Conservation (phyloP, 2,797 vertebrate genomes). For the Mareca strepera region DNA sequence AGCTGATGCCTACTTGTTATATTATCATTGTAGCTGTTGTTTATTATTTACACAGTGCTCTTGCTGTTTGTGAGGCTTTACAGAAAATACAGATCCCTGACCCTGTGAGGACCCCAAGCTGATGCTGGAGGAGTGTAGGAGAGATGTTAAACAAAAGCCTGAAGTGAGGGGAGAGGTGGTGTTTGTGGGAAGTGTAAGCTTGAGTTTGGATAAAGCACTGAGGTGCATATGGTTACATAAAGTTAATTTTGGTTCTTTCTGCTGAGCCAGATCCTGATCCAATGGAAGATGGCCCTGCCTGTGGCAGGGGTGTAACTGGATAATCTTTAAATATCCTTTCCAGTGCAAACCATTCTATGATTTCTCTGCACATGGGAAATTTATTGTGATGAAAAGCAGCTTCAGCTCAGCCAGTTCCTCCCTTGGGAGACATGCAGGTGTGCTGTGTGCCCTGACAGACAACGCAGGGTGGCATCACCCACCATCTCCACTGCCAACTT, state of each 20-base stretch:
- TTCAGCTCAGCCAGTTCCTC: background rate
- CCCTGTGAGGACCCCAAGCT: background rate
- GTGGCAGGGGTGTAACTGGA: background rate
- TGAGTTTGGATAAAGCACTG: background rate
- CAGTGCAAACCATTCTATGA: background rate
- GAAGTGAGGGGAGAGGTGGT: background rate
- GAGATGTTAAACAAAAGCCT: background rate
- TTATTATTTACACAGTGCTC: background rate
- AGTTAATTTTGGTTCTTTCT: background rate
- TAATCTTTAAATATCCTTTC: background rate
- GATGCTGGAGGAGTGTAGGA: background rate
- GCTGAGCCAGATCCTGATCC: background rate
- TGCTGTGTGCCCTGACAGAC: background rate
- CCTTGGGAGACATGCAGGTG: background rate
- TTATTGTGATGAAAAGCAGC: background rate
- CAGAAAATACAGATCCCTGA: background rate
- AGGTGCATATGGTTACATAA: background rate
- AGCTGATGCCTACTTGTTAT: background rate
- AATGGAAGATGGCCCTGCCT: background rate
- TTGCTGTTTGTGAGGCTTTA: background rate
- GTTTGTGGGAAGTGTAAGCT: background rate
- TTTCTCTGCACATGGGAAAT: background rate
- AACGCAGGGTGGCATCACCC: background rate
- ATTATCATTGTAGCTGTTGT: background rate
- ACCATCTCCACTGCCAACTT: background rate